phyloP scores from a whole-genome alignment of 2,888 invertebrate species.

The Thereva nobilitata region DNA sequence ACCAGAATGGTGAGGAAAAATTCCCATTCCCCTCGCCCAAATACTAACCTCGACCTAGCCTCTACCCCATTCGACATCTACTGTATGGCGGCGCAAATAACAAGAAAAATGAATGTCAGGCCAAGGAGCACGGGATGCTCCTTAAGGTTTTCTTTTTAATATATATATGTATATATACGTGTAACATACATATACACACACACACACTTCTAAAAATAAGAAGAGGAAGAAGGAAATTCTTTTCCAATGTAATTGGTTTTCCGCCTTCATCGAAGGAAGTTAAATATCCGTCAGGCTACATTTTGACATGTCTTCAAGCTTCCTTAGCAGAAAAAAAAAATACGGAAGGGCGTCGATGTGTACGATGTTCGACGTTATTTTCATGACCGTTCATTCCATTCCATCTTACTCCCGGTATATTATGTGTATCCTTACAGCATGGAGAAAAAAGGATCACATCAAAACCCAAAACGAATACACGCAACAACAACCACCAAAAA shows the following conservation, averaged over 20 bases:
- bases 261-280: slow-evolving; percentile 34
- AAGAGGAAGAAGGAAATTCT: slow-evolving; percentile 21
- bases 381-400: too few species aligned
- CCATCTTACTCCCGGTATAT: too few species aligned
- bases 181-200: too few species aligned
- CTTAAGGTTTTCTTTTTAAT: not conserved
- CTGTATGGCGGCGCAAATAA: not conserved
- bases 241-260: slow-evolving; percentile 25
- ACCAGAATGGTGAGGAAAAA: slow-evolving; percentile 1
- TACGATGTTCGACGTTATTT: too few species aligned
- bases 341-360: too few species aligned
- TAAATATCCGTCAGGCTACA: slow-evolving; percentile 36
- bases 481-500: not conserved
- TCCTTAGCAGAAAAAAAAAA: not conserved
- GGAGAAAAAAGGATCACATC: too few species aligned
- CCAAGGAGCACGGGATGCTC: slow-evolving; percentile 1
- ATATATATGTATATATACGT: too few species aligned
- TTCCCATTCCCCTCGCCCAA: not conserved
- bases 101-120: slow-evolving; percentile 21
- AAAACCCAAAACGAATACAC: not conserved
- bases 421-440: too few species aligned
- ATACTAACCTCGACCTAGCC: too few species aligned
- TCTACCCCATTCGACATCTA: too few species aligned
- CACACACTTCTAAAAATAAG: slow-evolving; percentile 8
- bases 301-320: slow-evolving; percentile 32